Evolutionary conservation across 2,797 vertebrate genomes (phyloP).

Genomic region (Anabas testudineus): DNA sequence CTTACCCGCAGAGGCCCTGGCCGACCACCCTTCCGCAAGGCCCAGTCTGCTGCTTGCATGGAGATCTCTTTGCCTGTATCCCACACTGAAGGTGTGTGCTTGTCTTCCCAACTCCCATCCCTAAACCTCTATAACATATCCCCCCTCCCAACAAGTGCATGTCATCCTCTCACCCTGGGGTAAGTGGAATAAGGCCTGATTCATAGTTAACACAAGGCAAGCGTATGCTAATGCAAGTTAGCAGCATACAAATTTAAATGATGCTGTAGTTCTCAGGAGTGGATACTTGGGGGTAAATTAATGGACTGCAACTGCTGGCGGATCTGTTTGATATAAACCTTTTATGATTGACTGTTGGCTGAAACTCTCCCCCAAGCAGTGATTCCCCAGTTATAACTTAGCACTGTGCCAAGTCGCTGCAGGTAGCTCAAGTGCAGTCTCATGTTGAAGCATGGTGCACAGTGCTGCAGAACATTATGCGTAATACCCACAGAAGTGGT

Average conservation of each 20-base stretch:
- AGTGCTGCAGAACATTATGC: neutral
- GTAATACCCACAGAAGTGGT: rapidly evolving
- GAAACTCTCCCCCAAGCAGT: neutral
- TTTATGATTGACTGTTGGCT: neutral
- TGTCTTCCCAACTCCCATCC: slow-evolving; percentile 73
- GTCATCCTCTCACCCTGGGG: slow-evolving; percentile 57
- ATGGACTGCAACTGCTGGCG: neutral
- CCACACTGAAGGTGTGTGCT: slow-evolving; percentile 95
- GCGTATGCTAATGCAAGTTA: slow-evolving; percentile 74
- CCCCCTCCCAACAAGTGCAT: slow-evolving; percentile 66
- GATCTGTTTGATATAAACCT: neutral
- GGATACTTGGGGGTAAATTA: neutral
- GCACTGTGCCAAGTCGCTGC: neutral
- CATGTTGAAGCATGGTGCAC: neutral
- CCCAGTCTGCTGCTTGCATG: slow-evolving; percentile 99
- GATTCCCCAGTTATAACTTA: neutral
- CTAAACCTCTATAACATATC: slow-evolving; percentile 57
- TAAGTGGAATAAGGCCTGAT: slow-evolving; percentile 64
- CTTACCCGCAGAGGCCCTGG: slow-evolving; percentile 93
- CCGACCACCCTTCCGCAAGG: slow-evolving; percentile 98
- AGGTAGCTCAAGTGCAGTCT: neutral
- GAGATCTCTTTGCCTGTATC: slow-evolving; percentile 97
- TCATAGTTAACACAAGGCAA: slow-evolving; percentile 63
- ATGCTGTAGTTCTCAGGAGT: neutral
- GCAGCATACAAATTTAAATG: slow-evolving; percentile 20